Evolutionary conservation across 2,797 vertebrate species (phyloP).

Genomic region (Liparis tanakae): DNA sequence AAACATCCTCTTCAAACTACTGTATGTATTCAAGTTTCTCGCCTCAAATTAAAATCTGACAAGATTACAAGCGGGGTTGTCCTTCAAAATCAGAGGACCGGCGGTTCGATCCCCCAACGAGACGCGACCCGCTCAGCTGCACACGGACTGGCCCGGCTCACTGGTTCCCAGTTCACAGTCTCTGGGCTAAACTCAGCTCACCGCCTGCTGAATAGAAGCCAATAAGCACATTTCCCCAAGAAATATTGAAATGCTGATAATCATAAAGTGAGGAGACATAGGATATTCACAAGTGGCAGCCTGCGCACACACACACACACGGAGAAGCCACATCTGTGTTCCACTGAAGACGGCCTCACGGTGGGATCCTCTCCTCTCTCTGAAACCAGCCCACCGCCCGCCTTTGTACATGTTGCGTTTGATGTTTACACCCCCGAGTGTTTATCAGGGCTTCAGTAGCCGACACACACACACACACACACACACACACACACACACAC

Average conservation of each 20-base stretch:
- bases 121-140: background rate
- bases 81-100: too few species aligned
- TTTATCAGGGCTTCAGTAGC: constrained; percentile 27
- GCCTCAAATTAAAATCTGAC: too few species aligned
- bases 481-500: too few species aligned
- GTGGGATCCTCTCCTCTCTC: constrained; percentile 12
- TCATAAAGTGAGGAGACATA: background rate
- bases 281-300: background rate
- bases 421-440: constrained; percentile 34
- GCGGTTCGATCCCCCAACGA: background rate
- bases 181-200: background rate
- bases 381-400: constrained; percentile 4
- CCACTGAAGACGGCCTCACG: background rate
- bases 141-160: background rate
- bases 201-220: background rate
- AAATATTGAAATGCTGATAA: background rate
- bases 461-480: background rate
- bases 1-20: too few species aligned
- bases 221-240: background rate
- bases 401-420: constrained; percentile 13
- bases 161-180: background rate
- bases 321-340: background rate
- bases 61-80: too few species aligned
- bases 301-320: background rate
- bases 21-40: too few species aligned